Conservation (phyloP, 1,140 invertebrate species). For the Rhagoletis zephyria region DNA sequence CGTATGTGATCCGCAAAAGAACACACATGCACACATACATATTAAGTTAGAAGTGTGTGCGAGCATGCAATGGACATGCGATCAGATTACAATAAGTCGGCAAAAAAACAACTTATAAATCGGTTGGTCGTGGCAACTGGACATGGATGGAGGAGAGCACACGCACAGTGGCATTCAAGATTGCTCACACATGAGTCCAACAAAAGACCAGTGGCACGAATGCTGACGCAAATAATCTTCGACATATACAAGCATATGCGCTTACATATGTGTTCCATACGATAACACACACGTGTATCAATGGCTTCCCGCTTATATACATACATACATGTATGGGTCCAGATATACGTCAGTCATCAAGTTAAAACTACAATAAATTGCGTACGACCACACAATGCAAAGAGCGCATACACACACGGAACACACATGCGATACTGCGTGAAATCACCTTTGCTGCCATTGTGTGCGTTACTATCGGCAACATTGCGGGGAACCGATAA, state of each 20-base stretch:
- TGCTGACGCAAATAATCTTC: not conserved
- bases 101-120: too few species aligned
- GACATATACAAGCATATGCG: not conserved
- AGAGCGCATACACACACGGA: not conserved
- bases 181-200: conserved; percentile 12
- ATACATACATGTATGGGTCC: not conserved
- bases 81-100: conserved; percentile 55
- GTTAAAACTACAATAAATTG: conserved; percentile 46
- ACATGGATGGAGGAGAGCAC: conserved; percentile 28
- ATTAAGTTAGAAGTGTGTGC: not conserved
- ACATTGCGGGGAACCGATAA: not conserved
- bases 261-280: not conserved
- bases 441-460: not conserved
- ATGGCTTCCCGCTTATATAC: too few species aligned
- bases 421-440: not conserved
- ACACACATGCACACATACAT: not conserved
- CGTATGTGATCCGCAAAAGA: not conserved
- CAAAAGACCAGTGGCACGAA: not conserved
- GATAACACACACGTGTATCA: not conserved
- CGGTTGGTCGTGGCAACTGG: conserved; percentile 53
- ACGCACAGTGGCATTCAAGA: not conserved
- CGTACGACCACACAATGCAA: conserved; percentile 26
- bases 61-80: conserved; percentile 55
- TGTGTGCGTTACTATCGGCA: not conserved
- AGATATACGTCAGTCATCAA: conserved; percentile 7